Percentiles rank a stretch among this genome's conserved stretches.
phyloP scores from a whole-genome alignment of 2,113 vertebrate genomes.

The Tenebrosternarchus preto region DNA sequence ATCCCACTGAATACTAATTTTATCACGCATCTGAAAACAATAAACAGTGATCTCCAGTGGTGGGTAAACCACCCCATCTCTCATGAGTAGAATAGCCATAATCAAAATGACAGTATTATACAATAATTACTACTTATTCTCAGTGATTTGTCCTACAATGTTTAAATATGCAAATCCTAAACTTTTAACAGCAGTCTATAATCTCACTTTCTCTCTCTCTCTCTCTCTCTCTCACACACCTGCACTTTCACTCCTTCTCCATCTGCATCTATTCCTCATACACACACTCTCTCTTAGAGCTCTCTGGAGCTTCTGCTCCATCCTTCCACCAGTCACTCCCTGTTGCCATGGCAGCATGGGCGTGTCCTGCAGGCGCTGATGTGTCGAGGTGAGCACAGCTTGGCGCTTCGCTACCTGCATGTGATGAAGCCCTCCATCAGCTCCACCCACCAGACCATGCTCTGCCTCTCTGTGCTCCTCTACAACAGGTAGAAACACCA shows the following conservation, averaged over 20 bases:
- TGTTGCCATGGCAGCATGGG: conserved; percentile 85
- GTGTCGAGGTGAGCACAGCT: conserved; percentile 84
- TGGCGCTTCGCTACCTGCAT: conserved; percentile 87
- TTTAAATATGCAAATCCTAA: too few relatives aligned
- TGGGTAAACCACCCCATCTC: too few relatives aligned
- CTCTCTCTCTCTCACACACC: background rate
- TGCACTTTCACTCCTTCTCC: background rate
- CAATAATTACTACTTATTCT: too few relatives aligned
- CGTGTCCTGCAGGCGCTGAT: conserved; percentile 87
- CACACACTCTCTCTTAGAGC: conserved; percentile 74
- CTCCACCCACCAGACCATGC: conserved; percentile 77
- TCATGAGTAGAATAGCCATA: too few relatives aligned
- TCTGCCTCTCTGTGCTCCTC: conserved; percentile 87
- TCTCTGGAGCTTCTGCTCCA: conserved; percentile 88
- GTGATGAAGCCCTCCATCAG: conserved; percentile 80
- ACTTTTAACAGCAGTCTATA: too few relatives aligned
- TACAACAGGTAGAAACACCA: too few relatives aligned
- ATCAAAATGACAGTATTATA: too few relatives aligned
- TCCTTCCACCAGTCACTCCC: conserved; percentile 81
- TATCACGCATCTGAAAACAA: too few relatives aligned
- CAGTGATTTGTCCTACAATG: too few relatives aligned
- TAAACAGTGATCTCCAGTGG: too few relatives aligned
- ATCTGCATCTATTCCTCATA: background rate
- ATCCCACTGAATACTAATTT: too few relatives aligned
- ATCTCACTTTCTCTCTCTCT: background rate